phyloP scores from a whole-genome alignment of 2,113 vertebrate genomes.

The Coregonus clupeaformis region DNA sequence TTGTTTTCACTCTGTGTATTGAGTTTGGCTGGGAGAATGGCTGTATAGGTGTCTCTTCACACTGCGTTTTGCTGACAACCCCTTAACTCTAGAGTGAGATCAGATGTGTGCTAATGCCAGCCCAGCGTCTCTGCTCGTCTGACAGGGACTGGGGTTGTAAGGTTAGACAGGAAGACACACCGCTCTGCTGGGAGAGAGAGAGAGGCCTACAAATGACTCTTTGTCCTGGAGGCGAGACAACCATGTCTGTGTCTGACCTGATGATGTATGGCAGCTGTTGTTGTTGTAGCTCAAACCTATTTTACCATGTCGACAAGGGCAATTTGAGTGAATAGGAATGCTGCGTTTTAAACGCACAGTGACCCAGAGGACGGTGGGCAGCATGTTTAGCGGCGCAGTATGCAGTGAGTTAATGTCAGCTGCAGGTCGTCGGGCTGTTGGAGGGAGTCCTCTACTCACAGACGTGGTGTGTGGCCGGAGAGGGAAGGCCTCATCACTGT shows the following conservation, averaged over 20 bases:
- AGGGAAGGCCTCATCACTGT: neutral
- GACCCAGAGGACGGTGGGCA: neutral
- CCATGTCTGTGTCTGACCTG: conserved; percentile 35
- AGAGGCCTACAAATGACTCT: conserved; percentile 46
- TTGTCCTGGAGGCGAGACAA: conserved; percentile 45
- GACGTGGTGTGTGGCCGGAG: too few relatives aligned
- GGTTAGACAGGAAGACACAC: conserved; percentile 21
- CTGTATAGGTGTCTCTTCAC: conserved; percentile 52
- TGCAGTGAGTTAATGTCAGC: too few relatives aligned
- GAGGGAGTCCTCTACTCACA: neutral
- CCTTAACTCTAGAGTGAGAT: too few relatives aligned
- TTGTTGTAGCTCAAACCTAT: neutral
- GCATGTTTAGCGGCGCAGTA: too few relatives aligned
- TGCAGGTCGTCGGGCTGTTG: too few relatives aligned
- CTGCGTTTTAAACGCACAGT: neutral
- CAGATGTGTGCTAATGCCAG: too few relatives aligned
- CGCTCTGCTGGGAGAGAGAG: conserved; percentile 26
- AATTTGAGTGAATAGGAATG: neutral
- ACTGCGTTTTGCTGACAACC: conserved; percentile 9
- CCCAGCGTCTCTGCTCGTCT: too few relatives aligned
- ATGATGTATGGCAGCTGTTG: conserved; percentile 33
- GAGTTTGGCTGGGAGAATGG: conserved; percentile 31
- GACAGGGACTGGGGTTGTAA: too few relatives aligned
- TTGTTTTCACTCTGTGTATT: conserved; percentile 49
- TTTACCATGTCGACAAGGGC: neutral